Base-by-base conservation (phyloP, 2,113 vertebrate genomes). In the Clarias macrocephalus region DNA sequence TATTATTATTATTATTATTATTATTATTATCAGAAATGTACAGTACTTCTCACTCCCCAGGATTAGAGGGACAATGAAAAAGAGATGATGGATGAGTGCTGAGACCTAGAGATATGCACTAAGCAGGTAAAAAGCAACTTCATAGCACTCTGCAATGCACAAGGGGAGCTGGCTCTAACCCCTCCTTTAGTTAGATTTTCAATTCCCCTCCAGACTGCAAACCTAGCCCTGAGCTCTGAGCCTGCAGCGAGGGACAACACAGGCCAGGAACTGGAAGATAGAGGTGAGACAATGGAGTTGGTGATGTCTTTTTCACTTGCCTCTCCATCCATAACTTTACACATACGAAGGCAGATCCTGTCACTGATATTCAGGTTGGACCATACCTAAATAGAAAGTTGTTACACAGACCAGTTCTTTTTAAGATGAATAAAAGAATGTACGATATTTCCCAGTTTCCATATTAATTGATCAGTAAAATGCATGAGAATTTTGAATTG, bases 41-140 rank as follows among this genome's bases (percentile, higher is more conserved):
- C 56, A 85, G 13, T 52, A 73, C 23, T 73, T 84, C 68, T 37
- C 42, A 63, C 65, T 70, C 76, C 37, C n/a, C 21, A 84, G 56
- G 66, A 28, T 73, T 62, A 57, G 65, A 54, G 33, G 42, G 33
- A 42, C 59, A 23, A 62, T 59, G 57, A 87, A 73, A 81, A 80
- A 52, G 68, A 60, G 77, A 9, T 84, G 79, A 89, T 66, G 33
- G 68, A 85, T 87, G 85, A 82, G 59, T 59, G 79, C 19, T 73
- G 82, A 87, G 72, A 86, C 84, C 75, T 75, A 62, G 62, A 62
- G 63, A 87, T 83, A 87, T 63, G 28, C 28, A 85, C 66, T 66
- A 42, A 12, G 68, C 70, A 77, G 60, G 77, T 59, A 66, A 72
- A n/a, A 80, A 13, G 42, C 70, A 85, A 82, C 87, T 90, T 87